Evolutionary conservation across 2,113 vertebrate genomes (phyloP).

Genomic region (Malurus elegans): DNA sequence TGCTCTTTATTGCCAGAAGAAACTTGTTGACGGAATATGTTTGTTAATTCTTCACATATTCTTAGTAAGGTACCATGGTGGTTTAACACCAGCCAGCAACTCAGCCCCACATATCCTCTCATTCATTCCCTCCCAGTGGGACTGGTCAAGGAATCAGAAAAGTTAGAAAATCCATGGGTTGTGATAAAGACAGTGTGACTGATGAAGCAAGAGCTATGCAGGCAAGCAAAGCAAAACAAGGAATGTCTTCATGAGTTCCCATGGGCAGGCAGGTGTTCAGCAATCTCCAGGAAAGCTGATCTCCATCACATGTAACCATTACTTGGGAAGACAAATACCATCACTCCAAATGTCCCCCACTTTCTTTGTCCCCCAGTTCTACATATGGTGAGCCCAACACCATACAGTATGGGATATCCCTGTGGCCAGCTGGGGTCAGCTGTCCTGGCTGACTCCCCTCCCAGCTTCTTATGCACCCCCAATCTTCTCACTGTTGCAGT

Average conservation of each 20-base stretch:
- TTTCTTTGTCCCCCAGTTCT: neutral
- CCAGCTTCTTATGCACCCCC: neutral
- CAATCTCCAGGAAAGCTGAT: neutral
- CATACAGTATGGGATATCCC: neutral
- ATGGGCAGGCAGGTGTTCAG: neutral
- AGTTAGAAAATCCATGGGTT: neutral
- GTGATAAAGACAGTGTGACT: neutral
- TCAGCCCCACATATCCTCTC: neutral
- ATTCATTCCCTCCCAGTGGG: neutral
- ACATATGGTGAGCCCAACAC: neutral
- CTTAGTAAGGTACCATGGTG: neutral
- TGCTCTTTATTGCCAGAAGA: neutral
- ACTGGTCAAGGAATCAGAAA: neutral
- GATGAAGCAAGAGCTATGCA: neutral
- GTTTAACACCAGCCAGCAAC: neutral
- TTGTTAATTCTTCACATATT: neutral
- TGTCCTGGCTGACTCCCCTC: neutral
- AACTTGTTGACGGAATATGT: neutral
- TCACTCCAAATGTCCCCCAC: neutral
- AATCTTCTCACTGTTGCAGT: neutral
- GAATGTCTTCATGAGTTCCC: neutral
- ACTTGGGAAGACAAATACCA: neutral
- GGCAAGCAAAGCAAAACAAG: neutral
- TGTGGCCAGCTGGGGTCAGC: neutral
- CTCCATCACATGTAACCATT: neutral